Evolutionary conservation across 1,140 invertebrate genomes (phyloP), one percentile per base, ranked within the genome.

Genomic region (Bicyclus anynana): DNA sequence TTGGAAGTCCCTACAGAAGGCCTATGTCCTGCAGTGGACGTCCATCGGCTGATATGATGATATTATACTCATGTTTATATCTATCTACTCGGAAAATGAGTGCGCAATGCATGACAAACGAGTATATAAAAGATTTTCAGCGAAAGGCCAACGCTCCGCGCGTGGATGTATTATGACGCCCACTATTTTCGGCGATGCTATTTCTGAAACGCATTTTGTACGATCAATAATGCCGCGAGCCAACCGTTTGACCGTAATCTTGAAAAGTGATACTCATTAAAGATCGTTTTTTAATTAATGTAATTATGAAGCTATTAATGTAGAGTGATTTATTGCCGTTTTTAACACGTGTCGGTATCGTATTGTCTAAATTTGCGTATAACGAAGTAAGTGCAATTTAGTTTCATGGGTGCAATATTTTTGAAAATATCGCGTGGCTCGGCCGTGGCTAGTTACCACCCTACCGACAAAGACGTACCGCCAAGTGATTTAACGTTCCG

Each of bases 111-210:
- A 65, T 56, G 57, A 42, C 14, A 56, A 6, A 13, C 2, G 21
- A 48, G 20, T 33, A 23, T 55, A n/a, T 49, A 49, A 48, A 23
- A 27, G 46, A 53, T 65, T 60, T 56, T 62, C 56, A 56, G 26
- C 33, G n/a, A 29, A 48, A 53, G 52, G 65, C 50, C 56, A 56
- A 53, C 42, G 60, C 53, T 67, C 56, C 40, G 53, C 9, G 60
- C 53, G 60, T 72, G 64, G 60, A 69, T 76, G 69, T 69, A 75
- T 63, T 75, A 73, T 69, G 53, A 74, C 75, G 69, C 74, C 72
- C 74, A 80, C 75, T 83, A 80, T 79, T 79, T 80, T 79, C 65
- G 65, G 77, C 65, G 54, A 37, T 50, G 64, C 73, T 56, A 56
- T 49, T 48, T 56, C 40, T 56, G 48, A 42, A 16, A 40, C 37